Evolutionary conservation across 2,797 vertebrate species (phyloP), one percentile per base, ranked within the genome.

Genomic region (Gambusia yucatana): DNA sequence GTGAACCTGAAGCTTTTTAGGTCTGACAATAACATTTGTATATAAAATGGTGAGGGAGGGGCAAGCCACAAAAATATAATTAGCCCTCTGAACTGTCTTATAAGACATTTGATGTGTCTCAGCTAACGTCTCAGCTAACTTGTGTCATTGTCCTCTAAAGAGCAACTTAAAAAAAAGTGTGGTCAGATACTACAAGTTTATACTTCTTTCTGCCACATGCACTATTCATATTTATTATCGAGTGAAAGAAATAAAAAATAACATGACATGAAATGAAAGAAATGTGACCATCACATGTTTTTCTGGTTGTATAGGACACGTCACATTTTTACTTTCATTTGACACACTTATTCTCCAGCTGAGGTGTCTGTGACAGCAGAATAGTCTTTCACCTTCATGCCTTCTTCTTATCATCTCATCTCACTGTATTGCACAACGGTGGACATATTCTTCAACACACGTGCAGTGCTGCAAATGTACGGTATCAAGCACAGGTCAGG

Each of bases 391-490:
- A 86, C 84, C 80, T 80, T 83, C 79, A 78, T 52, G 43, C 72
- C 55, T 65, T 61, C 2, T 76, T 14, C 61, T 86, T 85, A 83
- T 90, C 79, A 63, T 78, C 11, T 13, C 43, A 48, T 20, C 52
- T 72, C 65, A n/a, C 74, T 13, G 13, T 36, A 59, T 90, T 89
- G 75, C 73, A n/a, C 28, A 91, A 89, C 17, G 22, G 25, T 72
- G 72, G 76, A 77, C 67, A 84, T 77, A 81, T 20, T 59, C 65
- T 79, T 55, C 74, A 30, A 69, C 50, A 73, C 55, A 83, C 36
- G 73, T 77, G 33, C 73, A 79, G 69, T n/a, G n/a, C 70, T 61
- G 9, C 28, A 78, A 39, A 57, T 22, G 14, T 4, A n/a, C 7
- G 39, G 39, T 74, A 59, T 48, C 4, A 67, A 78, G 48, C n/a